Percentiles rank a stretch among this genome's conserved stretches.
Conservation (phyloP, 2,888 invertebrate genomes). For the Polylopha cassiicola region DNA sequence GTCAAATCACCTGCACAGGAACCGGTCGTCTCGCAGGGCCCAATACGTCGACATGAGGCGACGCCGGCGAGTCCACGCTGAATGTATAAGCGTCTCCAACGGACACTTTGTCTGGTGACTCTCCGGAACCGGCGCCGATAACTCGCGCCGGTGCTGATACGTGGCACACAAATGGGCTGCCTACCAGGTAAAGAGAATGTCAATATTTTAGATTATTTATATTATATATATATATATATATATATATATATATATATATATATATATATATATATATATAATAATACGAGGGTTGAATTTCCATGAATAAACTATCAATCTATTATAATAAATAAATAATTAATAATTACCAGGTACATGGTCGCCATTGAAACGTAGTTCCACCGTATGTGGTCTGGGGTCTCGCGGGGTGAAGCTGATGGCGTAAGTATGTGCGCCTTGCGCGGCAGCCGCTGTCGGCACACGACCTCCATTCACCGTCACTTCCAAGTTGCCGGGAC, state of each 20-base stretch:
- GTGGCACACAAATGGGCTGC: slow-evolving; percentile 88
- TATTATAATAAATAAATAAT: not conserved
- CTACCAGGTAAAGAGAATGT: slow-evolving; percentile 51
- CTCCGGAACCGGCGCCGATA: slow-evolving; percentile 88
- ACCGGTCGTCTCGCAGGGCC: slow-evolving; percentile 85
- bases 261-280: too few relatives aligned
- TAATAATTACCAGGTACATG: slow-evolving; percentile 87
- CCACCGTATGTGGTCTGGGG: slow-evolving; percentile 93
- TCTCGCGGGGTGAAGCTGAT: slow-evolving; percentile 98
- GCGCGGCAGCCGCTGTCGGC: slow-evolving; percentile 96
- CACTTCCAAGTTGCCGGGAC: slow-evolving; percentile 98
- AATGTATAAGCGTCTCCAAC: slow-evolving; percentile 91
- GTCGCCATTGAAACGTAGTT: slow-evolving; percentile 96
- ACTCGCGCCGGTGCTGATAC: slow-evolving; percentile 91
- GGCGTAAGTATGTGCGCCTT: slow-evolving; percentile 96
- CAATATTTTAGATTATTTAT: slow-evolving; percentile 3
- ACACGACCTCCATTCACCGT: slow-evolving; percentile 98
- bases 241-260: too few relatives aligned
- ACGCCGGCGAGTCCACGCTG: slow-evolving; percentile 89
- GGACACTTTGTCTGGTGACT: slow-evolving; percentile 86
- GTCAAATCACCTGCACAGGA: slow-evolving; percentile 74
- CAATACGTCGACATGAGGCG: slow-evolving; percentile 88
- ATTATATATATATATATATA: not conserved
- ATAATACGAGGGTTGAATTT: too few relatives aligned
- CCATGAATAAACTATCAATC: not conserved